phyloP scores from a whole-genome alignment of 37 sponge, comb jelly and placozoan species.

The Tethya wilhelma region DNA sequence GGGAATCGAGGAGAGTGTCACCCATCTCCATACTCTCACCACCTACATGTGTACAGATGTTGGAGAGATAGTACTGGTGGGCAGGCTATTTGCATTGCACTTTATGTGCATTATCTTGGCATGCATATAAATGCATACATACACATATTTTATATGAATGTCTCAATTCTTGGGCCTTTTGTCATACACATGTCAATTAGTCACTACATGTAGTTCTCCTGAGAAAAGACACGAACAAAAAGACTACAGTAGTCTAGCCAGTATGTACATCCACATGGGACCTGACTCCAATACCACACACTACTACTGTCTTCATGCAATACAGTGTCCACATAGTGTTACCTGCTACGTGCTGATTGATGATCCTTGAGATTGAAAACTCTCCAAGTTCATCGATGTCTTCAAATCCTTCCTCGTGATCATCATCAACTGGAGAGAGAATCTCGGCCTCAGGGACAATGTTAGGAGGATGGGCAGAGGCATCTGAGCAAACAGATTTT shows the following conservation, averaged over 20 bases:
- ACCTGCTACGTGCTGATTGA: slow-evolving; percentile 42
- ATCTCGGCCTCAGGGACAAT: slow-evolving; percentile 30
- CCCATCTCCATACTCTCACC: not conserved
- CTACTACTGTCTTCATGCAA: not conserved
- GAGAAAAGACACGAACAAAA: no score
- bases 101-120: not conserved
- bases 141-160: no score
- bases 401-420: not conserved
- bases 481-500: not conserved
- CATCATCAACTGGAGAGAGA: slow-evolving; percentile 1
- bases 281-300: no score
- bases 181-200: no score
- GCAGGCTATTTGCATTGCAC: no score
- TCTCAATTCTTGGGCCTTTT: no score
- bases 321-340: not conserved
- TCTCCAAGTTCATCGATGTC: slow-evolving; percentile 13
- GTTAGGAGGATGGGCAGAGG: not conserved
- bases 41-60: not conserved
- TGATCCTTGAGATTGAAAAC: slow-evolving; percentile 31
- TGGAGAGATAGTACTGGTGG: not conserved
- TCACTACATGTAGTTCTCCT: no score
- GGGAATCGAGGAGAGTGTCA: not conserved
- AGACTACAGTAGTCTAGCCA: no score
- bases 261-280: no score
- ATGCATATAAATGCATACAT: not conserved